Base-by-base conservation (phyloP, 2,113 vertebrate species). In the Pagrus major region DNA sequence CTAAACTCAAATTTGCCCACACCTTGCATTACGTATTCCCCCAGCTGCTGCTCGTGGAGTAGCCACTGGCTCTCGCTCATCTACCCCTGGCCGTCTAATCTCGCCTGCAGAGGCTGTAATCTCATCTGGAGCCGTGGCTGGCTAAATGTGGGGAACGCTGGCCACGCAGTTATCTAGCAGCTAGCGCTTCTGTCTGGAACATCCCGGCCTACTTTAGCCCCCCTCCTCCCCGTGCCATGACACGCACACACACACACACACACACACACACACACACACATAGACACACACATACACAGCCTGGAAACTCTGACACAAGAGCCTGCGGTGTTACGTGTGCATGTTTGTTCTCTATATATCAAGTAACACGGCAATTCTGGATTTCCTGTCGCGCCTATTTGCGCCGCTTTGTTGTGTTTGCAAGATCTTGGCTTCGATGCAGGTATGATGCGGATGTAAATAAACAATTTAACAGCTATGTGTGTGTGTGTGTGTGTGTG, bases 181-280 rank as follows among this genome's bases (percentile, higher is more conserved):
- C 89, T 90, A 86, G 84, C 71, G 73, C 89, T 88, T 85, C 88
- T 86, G 89, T 91, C 92, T 93, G 92, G 94, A 95, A 95, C 94
- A 96, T 94, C 94, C 92, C 92, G 95, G 90, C 93, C 95, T 95
- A 93, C 84, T 95, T 96, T 92, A 94, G 87, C 80, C 78, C 71
- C 61, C 75, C 83, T 46, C 83, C 83, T 84, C 60, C 63, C 70
- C 29, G 74, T 81, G 71, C 85, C 71, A 67, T 51, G 9, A 69
- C 72, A 80, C 76, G 71, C 67, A 85, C 74, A 61, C 52, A 65
- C 35, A 55, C 60, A 78, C 72, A 73, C 61, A 54, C 52, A 66
- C 59, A 68, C 56, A 59, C 44, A 64, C 27, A 68, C 54, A 76
- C 41, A 80, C 46, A 68, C 58, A 73, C 64, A 78, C 76, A 75